These are phyloP conservation scores for Aporophyla nigra DNA, from an alignment of 2,888 invertebrate species.

Conservation along the genomic window DNA sequence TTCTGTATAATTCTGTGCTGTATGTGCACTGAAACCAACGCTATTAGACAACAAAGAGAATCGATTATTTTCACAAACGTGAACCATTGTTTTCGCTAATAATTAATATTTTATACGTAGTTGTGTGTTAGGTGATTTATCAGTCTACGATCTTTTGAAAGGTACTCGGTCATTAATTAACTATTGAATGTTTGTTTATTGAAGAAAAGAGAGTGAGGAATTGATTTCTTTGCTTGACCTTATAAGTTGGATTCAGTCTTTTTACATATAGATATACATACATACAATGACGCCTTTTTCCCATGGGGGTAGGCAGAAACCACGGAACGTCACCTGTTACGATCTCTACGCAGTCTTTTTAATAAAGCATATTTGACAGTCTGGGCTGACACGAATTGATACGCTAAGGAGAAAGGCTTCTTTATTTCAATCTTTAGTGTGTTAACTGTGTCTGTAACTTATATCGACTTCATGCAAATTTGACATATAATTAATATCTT, in stretches of 20 bases:
- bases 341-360: not conserved
- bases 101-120: constrained; percentile 60
- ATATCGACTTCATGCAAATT: no score
- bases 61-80: constrained; percentile 73
- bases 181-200: constrained; percentile 25
- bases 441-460: no score
- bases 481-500: no score
- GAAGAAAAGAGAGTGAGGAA: not conserved
- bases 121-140: constrained; percentile 40
- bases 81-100: constrained; percentile 70
- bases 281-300: no score
- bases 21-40: constrained; percentile 72
- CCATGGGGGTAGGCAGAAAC: no score
- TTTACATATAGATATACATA: no score
- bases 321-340: no score
- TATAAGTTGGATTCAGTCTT: not conserved
- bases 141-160: constrained; percentile 44
- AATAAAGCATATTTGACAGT: no score
- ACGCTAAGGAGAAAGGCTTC: no score
- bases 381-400: no score
- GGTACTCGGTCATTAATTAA: constrained; percentile 23
- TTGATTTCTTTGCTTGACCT: not conserved
- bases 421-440: no score
- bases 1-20: constrained; percentile 49
- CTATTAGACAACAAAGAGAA: constrained; percentile 81